A percentile compares a stretch with the other conserved stretches of the same genome.
Conservation (phyloP, 2,888 invertebrate species). For the Mesorhabditis belari region DNA sequence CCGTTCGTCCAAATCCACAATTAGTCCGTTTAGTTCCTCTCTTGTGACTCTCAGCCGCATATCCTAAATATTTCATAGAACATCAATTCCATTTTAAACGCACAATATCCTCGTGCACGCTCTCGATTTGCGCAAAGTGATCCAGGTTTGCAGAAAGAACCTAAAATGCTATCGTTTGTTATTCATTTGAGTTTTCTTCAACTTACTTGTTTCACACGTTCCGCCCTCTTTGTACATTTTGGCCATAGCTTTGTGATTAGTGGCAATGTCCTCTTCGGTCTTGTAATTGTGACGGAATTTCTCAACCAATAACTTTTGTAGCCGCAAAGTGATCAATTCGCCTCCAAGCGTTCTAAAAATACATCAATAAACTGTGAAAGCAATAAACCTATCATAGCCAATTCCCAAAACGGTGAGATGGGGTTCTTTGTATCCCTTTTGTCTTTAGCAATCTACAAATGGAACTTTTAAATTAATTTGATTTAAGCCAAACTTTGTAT, state of each 20-base stretch:
- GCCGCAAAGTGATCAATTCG: slow-evolving; percentile 79
- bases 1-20: slow-evolving; percentile 71
- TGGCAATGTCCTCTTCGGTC: slow-evolving; percentile 72
- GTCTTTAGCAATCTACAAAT: slow-evolving; percentile 78
- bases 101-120: slow-evolving; percentile 79
- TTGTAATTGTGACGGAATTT: slow-evolving; percentile 62
- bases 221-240: slow-evolving; percentile 93
- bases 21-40: slow-evolving; percentile 76
- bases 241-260: slow-evolving; percentile 80
- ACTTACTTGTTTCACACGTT: slow-evolving; percentile 74
- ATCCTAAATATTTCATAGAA: slow-evolving; percentile 56
- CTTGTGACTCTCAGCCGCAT: slow-evolving; percentile 64
- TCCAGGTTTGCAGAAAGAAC: slow-evolving; percentile 91
- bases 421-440: slow-evolving; percentile 77
- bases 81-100: background rate
- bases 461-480: too few species aligned
- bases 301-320: slow-evolving; percentile 79
- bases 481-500: too few species aligned
- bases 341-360: slow-evolving; percentile 77
- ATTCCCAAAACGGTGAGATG: slow-evolving; percentile 83
- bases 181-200: background rate
- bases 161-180: slow-evolving; percentile 68
- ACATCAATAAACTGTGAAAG: slow-evolving; percentile 51
- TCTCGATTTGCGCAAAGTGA: slow-evolving; percentile 86
- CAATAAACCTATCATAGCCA: slow-evolving; percentile 64